Base-by-base conservation (phyloP, 2,888 invertebrate species). In the Apotomis capreana region DNA sequence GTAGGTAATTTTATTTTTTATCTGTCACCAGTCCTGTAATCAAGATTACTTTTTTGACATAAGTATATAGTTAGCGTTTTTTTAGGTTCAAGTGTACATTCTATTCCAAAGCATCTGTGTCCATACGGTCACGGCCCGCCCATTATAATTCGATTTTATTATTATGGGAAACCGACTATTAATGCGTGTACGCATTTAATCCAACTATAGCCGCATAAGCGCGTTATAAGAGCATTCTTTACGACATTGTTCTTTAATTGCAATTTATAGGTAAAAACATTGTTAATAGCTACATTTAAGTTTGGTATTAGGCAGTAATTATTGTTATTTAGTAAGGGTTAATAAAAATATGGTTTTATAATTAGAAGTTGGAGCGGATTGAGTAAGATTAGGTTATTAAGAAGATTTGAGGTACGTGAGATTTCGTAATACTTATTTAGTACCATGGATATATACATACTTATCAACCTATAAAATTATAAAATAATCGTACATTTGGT, bases 91-190 rank as follows among this genome's bases (percentile, higher is more conserved):
- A 71, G 61, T 71, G 44, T 8, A 36, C 67, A 10, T 26, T 71
- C 62, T 71, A 49, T 10, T n/a, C 10, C 5, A 49, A 3, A 2
- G 5, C 4, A 9, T 62, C 71, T 71, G 55, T 58, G 8, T 1
- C 63, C 15, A 44, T n/a, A 3, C 62, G 54, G 62, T 59, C 72
- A 68, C 63, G 63, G 54, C 63, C 46, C 63, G 36, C 57, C 72
- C 71, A 71, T 71, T 71, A 71, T 68, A 72, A 72, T 72, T 63
- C 63, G 72, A 72, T 72, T 72, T 72, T 72, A 72, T 72, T 72
- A 72, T 72, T 68, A 72, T 72, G 68, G 72, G 72, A 72, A 72
- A 72, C 71, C 61, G 55, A 58, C 62, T 68, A 68, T 68, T 72
- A 72, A 72, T 57, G 68, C 57, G 52, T 40, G 51, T 68, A 71